phyloP scores from a whole-genome alignment of 2,888 invertebrate species.

The Zeuzera pyrina region DNA sequence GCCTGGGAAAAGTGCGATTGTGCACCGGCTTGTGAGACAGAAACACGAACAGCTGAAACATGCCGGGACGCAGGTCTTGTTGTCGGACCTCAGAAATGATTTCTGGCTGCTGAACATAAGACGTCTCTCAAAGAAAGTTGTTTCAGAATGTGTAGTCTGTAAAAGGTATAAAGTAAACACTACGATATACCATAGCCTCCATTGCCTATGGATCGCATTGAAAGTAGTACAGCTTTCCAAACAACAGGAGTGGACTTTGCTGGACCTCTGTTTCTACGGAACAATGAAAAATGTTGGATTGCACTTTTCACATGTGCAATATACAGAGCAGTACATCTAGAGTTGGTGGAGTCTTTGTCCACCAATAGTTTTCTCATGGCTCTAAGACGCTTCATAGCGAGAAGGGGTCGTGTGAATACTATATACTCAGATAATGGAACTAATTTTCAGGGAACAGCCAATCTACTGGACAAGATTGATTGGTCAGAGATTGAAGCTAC shows the following conservation, averaged over 20 bases:
- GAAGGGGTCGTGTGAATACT: conserved; percentile 6
- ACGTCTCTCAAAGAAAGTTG: conserved; percentile 2
- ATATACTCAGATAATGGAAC: conserved; percentile 11
- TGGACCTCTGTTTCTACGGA: conserved; percentile 5
- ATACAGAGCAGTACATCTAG: conserved; percentile 8
- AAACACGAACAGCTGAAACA: conserved; percentile 3
- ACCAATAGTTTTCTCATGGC: conserved; percentile 6
- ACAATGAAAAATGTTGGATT: conserved; percentile 7
- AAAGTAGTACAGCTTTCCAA: conserved; percentile 5
- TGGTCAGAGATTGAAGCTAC: conserved; percentile 5
- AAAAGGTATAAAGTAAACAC: conserved; percentile 1
- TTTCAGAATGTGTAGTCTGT: conserved; percentile 4
- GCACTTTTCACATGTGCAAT: conserved; percentile 8
- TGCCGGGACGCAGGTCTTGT: conserved; percentile 4
- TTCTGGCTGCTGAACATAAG: conserved; percentile 6
- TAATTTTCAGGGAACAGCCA: conserved; percentile 6
- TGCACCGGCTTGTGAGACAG: conserved; percentile 4
- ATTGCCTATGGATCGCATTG: conserved; percentile 4
- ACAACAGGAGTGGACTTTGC: conserved; percentile 8
- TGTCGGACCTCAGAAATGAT: conserved; percentile 2
- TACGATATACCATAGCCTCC: conserved; percentile 4
- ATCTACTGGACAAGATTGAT: conserved; percentile 3
- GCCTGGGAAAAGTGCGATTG: too few species aligned
- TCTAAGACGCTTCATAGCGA: conserved; percentile 8
- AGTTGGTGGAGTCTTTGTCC: conserved; percentile 6